Evolutionary conservation across 2,888 invertebrate genomes (phyloP).

Genomic region (Anthrax anthrax): DNA sequence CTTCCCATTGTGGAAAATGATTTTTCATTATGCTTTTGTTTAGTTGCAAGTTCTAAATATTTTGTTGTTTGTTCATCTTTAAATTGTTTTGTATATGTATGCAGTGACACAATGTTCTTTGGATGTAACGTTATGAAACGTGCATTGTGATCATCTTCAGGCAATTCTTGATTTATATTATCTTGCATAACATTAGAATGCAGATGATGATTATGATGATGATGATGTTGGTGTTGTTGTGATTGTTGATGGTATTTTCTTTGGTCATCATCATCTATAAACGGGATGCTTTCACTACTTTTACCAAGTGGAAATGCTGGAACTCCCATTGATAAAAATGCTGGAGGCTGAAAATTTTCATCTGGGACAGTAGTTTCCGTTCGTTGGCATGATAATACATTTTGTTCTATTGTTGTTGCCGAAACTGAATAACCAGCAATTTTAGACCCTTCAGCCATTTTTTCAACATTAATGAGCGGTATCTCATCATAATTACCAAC

Average conservation of each 20-base stretch:
- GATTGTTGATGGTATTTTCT: conserved; percentile 4
- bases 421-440: not conserved
- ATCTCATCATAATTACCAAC: conserved; percentile 8
- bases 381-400: not conserved
- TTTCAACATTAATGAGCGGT: conserved; percentile 1
- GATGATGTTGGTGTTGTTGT: conserved; percentile 8
- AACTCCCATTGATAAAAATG: conserved; percentile 3
- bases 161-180: not conserved
- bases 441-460: not conserved
- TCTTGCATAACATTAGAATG: no score
- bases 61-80: conserved; percentile 4
- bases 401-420: not conserved
- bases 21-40: not conserved
- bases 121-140: conserved; percentile 14
- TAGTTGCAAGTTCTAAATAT: not conserved
- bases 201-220: no score
- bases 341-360: conserved; percentile 2
- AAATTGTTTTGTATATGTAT: conserved; percentile 3
- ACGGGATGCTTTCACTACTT: conserved; percentile 13
- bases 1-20: not conserved
- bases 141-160: conserved; percentile 5
- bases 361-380: not conserved
- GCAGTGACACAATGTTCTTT: conserved; percentile 9
- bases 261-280: conserved; percentile 14
- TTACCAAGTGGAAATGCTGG: not conserved